Evolutionary conservation across 2,888 invertebrate genomes (phyloP), one percentile per base, ranked within the genome.

Genomic region (Scaptomyza polygonia): DNA sequence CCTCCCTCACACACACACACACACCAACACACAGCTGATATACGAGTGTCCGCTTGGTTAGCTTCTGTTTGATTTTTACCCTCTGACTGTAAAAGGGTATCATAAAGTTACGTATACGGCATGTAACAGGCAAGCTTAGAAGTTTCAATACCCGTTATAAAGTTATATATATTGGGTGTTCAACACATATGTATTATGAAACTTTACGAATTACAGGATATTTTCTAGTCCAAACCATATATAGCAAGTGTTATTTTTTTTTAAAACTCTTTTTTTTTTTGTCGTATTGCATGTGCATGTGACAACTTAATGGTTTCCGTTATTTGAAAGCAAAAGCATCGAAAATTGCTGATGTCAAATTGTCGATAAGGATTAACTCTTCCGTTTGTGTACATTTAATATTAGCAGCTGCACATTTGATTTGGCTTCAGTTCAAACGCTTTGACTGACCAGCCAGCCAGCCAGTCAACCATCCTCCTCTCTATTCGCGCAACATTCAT

Each of bases 301-400:
- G 82, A 83, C 82, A 83, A 83, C 86, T 83, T 88, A 83, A 83
- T 83, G 82, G 82, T 82, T 88, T 83, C 83, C 86, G 83, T 79
- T 88, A 82, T 85, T 73, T 61, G 88, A 88, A 88, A 83, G 88
- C 88, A 83, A 83, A 79, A 88, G 83, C 82, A 86, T 82, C 86
- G 81, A 88, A 87, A 86, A 83, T 74, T 86, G 88, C 86, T 86
- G 76, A 83, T 83, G 82, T 86, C 82, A 88, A 83, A 83, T 79
- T 83, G 88, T 86, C 82, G 88, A 83, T 83, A 88, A 82, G 82
- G 86, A 83, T 88, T 83, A 88, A 83, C 86, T 83, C 79, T 73
- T 86, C 82, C 82, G 82, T 81, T 73, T 74, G 88, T 82, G 86
- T 85, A 76, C 88, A 82, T 86, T 82, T 86, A 59, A 86, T 79